Evolutionary conservation across 2,113 vertebrate genomes (phyloP).

Genomic region (Oenanthe oenanthe): DNA sequence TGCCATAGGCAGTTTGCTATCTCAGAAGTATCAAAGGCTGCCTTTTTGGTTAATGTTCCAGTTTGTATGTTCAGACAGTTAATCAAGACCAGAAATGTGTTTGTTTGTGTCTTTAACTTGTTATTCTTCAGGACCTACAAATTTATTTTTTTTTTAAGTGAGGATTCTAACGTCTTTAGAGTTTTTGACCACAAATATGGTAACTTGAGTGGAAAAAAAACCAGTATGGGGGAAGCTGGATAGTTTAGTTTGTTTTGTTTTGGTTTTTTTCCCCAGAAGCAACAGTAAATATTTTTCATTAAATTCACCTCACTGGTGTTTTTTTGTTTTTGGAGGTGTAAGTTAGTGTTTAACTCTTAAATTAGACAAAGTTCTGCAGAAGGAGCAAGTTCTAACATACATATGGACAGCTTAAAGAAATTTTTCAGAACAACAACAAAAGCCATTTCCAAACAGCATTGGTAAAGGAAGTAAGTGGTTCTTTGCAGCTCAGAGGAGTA

Average conservation of each 20-base stretch:
- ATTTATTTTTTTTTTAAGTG: background rate
- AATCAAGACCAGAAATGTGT: background rate
- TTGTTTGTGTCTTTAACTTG: background rate
- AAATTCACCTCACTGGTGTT: background rate
- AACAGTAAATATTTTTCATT: background rate
- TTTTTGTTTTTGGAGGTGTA: background rate
- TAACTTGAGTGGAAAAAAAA: background rate
- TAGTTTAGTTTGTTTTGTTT: background rate
- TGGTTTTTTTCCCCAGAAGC: accelerated
- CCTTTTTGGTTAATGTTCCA: background rate
- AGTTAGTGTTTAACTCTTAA: background rate
- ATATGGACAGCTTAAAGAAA: background rate
- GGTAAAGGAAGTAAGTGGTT: background rate
- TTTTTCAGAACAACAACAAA: background rate
- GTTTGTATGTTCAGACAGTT: background rate
- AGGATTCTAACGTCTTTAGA: background rate
- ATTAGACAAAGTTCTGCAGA: background rate
- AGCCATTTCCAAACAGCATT: background rate
- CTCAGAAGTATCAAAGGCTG: background rate
- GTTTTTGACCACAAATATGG: background rate
- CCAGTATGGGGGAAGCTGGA: background rate
- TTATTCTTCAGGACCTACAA: background rate
- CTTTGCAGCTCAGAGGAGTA: background rate
- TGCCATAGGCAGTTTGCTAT: background rate
- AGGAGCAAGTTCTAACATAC: background rate